Conservation (phyloP, 2,113 vertebrate genomes). For the Oxyruncus cristatus region DNA sequence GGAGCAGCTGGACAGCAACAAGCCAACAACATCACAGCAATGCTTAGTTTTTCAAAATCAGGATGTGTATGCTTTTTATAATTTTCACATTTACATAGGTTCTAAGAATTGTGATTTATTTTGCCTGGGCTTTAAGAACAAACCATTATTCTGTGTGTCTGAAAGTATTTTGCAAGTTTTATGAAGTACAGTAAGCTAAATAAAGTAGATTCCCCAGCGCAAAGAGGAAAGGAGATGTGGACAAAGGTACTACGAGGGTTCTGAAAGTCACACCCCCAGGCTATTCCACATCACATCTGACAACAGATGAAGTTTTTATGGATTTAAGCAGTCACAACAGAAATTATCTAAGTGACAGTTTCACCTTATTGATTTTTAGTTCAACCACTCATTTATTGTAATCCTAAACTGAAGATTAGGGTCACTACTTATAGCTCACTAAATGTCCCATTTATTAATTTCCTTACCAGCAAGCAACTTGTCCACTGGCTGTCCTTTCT, state of each 20-base stretch:
- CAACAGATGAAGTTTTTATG: neutral
- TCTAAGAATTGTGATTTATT: neutral
- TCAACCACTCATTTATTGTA: neutral
- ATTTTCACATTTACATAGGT: neutral
- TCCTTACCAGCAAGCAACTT: neutral
- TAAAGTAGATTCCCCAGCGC: neutral
- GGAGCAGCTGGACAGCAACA: neutral
- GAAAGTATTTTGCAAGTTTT: neutral
- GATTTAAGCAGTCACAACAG: neutral
- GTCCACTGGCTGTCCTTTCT: neutral
- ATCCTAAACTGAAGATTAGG: neutral
- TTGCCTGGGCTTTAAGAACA: neutral
- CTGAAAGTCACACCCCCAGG: neutral
- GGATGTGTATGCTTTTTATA: neutral
- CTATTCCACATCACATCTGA: neutral
- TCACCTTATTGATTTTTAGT: neutral
- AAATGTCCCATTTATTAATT: neutral
- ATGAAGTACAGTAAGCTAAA: neutral
- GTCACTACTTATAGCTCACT: neutral
- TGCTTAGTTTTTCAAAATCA: neutral
- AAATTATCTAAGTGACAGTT: neutral
- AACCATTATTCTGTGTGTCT: neutral
- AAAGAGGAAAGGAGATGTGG: neutral
- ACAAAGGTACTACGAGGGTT: fast-evolving
- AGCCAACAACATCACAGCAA: neutral